Evolutionary conservation across 2,113 vertebrate species (phyloP).

Genomic region (Pardalotus punctatus): DNA sequence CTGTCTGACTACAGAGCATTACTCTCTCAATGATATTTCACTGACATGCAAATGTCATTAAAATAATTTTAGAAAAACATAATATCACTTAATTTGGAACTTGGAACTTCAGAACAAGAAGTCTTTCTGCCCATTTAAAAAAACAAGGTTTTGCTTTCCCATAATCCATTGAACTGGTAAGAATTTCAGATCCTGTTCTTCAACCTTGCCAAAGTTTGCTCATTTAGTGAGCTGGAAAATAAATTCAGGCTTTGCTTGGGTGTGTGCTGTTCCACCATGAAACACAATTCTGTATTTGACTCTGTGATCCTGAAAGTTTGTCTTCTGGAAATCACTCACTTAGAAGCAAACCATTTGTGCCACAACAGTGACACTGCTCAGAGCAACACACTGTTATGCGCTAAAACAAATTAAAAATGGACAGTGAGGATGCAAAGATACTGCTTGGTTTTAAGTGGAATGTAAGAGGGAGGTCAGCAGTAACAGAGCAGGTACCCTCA

Average conservation of each 20-base stretch:
- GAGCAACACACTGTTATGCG: background rate
- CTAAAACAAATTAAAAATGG: background rate
- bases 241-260: background rate
- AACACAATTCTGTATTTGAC: background rate
- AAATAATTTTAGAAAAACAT: background rate
- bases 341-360: background rate
- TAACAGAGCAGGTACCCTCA: background rate
- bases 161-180: background rate
- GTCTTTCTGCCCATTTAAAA: background rate
- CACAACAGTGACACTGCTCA: background rate
- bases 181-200: background rate
- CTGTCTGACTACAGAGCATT: background rate
- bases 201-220: background rate
- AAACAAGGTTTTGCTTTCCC: background rate
- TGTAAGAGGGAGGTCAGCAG: background rate
- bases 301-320: background rate
- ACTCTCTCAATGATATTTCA: background rate
- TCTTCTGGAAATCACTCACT: background rate
- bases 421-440: background rate
- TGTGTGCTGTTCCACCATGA: background rate
- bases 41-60: background rate
- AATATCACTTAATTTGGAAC: background rate
- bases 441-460: background rate
- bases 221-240: background rate
- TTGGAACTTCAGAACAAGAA: background rate